A percentile compares a stretch with the other conserved stretches of the same genome.
These are phyloP conservation scores for Mustela nigripes DNA, from an alignment of 2,113 vertebrate species.

Conservation along the genomic window DNA sequence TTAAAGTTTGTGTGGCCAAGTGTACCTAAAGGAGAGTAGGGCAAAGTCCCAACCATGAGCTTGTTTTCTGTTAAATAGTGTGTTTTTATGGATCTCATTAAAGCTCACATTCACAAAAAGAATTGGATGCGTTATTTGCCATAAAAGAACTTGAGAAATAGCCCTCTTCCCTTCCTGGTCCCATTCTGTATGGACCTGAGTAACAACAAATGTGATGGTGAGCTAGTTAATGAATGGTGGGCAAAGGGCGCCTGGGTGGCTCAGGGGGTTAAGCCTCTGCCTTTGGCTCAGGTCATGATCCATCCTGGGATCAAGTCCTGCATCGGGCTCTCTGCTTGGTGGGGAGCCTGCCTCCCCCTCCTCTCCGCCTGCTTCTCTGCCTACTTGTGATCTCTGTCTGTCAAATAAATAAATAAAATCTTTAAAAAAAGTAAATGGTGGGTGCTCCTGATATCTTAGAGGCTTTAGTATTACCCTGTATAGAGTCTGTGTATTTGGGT, in stretches of 20 bases:
- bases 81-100: constrained; percentile 19
- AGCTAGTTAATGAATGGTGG: constrained; percentile 45
- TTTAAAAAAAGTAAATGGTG: not conserved
- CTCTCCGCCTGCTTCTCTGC: no score
- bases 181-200: not conserved
- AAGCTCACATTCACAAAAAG: constrained; percentile 13
- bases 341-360: no score
- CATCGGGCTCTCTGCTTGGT: no score
- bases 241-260: no score
- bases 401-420: no score
- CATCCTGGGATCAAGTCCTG: no score
- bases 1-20: not conserved
- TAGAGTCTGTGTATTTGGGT: not conserved
- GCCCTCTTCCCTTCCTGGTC: not conserved
- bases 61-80: constrained; percentile 37
- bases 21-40: not conserved
- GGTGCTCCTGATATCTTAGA: not conserved
- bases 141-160: constrained; percentile 42
- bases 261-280: no score
- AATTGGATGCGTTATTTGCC: not conserved
- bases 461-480: not conserved
- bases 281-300: no score
- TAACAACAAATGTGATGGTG: constrained; percentile 62
- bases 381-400: no score
- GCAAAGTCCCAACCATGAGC: not conserved